phyloP scores from a whole-genome alignment of 2,797 vertebrate genomes.

The Macropus fuliginosus region DNA sequence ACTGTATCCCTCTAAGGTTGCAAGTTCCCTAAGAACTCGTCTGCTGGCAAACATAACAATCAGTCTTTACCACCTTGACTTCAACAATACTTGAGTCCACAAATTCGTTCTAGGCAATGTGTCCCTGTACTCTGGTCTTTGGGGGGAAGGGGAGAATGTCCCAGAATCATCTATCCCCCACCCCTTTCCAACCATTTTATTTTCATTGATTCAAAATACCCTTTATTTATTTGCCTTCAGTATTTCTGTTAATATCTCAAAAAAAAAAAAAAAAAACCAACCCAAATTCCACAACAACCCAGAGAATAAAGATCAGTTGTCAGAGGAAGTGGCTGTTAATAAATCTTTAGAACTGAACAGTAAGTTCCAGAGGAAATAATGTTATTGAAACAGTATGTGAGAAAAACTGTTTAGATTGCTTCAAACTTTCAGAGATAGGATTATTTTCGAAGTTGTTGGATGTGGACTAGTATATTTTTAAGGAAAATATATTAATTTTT shows the following conservation, averaged over 20 bases:
- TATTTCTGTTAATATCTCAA: background rate
- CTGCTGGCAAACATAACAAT: too few relatives aligned
- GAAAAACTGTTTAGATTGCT: background rate
- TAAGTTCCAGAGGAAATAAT: background rate
- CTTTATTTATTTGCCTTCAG: background rate
- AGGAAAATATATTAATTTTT: slow-evolving; percentile 11
- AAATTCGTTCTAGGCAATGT: too few relatives aligned
- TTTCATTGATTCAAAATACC: background rate
- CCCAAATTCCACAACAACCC: background rate
- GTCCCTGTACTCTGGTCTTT: too few relatives aligned
- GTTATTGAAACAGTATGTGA: slow-evolving; percentile 7
- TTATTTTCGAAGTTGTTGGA: background rate
- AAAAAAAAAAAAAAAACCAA: too few relatives aligned
- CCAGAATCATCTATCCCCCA: too few relatives aligned
- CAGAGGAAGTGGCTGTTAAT: background rate
- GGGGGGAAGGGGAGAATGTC: too few relatives aligned
- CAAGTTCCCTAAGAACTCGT: too few relatives aligned
- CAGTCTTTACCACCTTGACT: too few relatives aligned
- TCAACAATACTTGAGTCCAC: too few relatives aligned
- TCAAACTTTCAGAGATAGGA: background rate
- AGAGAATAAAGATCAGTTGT: background rate
- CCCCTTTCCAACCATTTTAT: background rate
- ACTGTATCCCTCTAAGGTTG: too few relatives aligned
- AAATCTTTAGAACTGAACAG: slow-evolving; percentile 8
- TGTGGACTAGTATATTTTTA: background rate